phyloP scores from a whole-genome alignment of 1,140 invertebrate genomes.

The Cyclargus thomasi region DNA sequence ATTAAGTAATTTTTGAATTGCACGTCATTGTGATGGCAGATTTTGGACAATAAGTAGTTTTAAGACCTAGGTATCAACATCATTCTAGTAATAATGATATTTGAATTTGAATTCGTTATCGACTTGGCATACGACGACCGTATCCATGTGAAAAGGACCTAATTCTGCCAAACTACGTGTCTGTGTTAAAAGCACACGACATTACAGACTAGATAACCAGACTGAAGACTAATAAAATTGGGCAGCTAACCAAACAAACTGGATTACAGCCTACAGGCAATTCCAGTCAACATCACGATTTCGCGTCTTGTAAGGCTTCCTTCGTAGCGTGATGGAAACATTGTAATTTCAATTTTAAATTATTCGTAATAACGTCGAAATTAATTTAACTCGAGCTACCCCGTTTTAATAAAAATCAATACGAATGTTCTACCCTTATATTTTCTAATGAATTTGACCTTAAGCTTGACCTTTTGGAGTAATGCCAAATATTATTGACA shows the following conservation, averaged over 20 bases:
- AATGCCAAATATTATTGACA: not conserved
- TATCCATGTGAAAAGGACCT: no score
- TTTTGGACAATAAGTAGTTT: no score
- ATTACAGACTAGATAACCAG: not conserved
- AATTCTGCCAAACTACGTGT: not conserved
- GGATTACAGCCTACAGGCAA: not conserved
- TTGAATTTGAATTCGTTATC: no score
- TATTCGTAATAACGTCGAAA: not conserved
- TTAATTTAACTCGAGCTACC: not conserved
- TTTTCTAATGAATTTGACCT: slow-evolving; percentile 1
- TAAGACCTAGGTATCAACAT: no score
- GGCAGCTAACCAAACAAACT: not conserved
- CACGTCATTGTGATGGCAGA: no score
- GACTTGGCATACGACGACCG: no score
- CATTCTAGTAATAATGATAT: no score
- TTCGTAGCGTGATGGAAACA: not conserved
- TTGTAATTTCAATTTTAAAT: not conserved
- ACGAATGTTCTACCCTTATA: not conserved
- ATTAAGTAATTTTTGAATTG: no score
- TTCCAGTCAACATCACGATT: not conserved
- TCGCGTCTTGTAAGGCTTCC: not conserved
- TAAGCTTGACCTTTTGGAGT: not conserved
- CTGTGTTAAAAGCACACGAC: not conserved
- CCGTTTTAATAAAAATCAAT: not conserved
- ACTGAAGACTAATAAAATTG: not conserved